Conservation (phyloP, 2,888 invertebrate species). For the Hanleya hanleyi region DNA sequence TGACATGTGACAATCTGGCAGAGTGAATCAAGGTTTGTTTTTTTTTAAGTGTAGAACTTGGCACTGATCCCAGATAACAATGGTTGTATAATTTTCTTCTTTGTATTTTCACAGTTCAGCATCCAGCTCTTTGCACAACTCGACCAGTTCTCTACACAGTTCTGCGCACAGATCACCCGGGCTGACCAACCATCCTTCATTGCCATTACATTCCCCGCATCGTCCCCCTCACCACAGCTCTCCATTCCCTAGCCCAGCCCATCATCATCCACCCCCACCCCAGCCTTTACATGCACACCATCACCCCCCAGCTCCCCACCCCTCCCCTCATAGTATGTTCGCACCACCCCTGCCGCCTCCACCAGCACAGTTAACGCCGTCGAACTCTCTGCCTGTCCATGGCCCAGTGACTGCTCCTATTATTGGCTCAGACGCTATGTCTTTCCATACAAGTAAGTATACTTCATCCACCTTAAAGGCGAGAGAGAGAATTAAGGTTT, state of each 20-base stretch:
- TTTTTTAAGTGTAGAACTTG: no score
- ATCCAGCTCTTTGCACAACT: background rate
- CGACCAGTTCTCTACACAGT: background rate
- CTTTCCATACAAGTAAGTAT: slow-evolving; percentile 4
- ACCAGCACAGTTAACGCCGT: background rate
- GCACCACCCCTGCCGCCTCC: background rate
- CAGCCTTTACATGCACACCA: slow-evolving; percentile 8
- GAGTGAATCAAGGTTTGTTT: no score
- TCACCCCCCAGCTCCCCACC: background rate
- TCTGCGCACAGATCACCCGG: background rate
- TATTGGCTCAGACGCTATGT: background rate
- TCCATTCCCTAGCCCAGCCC: background rate
- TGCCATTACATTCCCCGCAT: background rate
- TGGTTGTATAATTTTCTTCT: background rate
- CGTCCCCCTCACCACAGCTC: background rate
- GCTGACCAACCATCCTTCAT: background rate
- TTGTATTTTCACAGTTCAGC: background rate
- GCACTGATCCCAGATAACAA: no score
- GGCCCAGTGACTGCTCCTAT: background rate
- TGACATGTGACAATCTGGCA: no score
- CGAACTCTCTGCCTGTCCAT: background rate
- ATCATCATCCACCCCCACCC: background rate
- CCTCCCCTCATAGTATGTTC: background rate
- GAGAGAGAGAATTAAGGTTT: no score
- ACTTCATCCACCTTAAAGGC: background rate